phyloP scores from a whole-genome alignment of 2,888 invertebrate genomes.

The Cetonia aurata region DNA sequence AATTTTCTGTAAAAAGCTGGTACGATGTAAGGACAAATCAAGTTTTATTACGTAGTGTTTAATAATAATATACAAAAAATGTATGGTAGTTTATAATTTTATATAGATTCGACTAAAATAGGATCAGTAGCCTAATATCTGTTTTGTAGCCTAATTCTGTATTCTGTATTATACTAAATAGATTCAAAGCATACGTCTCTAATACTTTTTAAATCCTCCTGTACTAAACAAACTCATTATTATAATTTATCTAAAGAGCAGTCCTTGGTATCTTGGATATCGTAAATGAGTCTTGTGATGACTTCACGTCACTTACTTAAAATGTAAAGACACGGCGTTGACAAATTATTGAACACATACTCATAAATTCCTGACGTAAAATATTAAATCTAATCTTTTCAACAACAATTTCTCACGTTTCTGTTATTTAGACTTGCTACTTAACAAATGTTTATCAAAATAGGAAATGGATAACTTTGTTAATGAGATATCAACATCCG shows the following conservation, averaged over 20 bases:
- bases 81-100: too few species aligned
- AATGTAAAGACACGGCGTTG: conserved; percentile 15
- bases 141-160: too few species aligned
- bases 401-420: conserved; percentile 47
- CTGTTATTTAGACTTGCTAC: conserved; percentile 37
- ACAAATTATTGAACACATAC: conserved; percentile 37
- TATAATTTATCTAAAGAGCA: conserved; percentile 19
- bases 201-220: conserved; percentile 9
- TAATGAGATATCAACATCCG: conserved; percentile 56
- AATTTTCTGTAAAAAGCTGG: too few species aligned
- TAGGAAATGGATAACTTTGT: conserved; percentile 54
- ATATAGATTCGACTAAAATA: too few species aligned
- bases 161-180: too few species aligned
- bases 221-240: conserved; percentile 17
- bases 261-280: conserved; percentile 5
- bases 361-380: conserved; percentile 31
- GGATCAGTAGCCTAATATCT: too few species aligned
- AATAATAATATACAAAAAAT: too few species aligned
- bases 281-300: conserved; percentile 24
- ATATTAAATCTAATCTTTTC: conserved; percentile 42
- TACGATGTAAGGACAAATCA: too few species aligned
- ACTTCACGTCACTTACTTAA: conserved; percentile 11
- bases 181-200: too few species aligned
- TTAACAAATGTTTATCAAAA: conserved; percentile 50
- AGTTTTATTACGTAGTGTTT: too few species aligned